Percentiles rank a stretch among this genome's conserved stretches.
phyloP scores from a whole-genome alignment of 2,888 invertebrate species.

The Thera britannica region DNA sequence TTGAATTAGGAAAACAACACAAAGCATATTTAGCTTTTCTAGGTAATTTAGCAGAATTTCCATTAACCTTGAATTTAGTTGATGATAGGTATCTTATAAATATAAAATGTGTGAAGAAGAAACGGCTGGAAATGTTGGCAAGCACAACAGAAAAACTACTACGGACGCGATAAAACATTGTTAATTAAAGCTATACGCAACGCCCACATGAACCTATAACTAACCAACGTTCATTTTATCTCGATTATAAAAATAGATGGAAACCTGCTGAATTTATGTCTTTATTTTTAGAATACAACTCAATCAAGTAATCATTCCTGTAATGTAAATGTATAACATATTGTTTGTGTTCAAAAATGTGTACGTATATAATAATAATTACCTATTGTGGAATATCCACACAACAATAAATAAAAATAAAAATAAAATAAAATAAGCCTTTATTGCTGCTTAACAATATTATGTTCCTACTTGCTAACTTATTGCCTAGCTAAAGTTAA shows the following conservation, averaged over 20 bases:
- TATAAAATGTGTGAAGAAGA: conserved; percentile 6
- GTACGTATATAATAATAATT: no score
- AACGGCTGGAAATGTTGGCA: conserved; percentile 3
- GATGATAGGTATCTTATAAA: conserved; percentile 41
- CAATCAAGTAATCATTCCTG: no score
- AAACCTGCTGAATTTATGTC: not conserved
- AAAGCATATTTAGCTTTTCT: conserved; percentile 38
- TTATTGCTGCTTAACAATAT: no score
- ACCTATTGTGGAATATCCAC: no score
- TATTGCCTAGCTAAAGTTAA: no score
- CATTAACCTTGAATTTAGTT: conserved; percentile 46
- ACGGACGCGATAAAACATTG: not conserved
- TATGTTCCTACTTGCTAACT: no score
- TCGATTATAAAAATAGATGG: not conserved
- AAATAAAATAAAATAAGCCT: no score
- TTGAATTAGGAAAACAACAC: conserved; percentile 44
- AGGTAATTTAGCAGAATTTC: conserved; percentile 41
- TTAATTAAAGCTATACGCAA: not conserved
- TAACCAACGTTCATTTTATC: not conserved
- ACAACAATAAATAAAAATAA: no score
- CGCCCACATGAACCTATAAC: not conserved
- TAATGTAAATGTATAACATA: no score
- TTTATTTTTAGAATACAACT: not conserved
- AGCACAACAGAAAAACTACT: not conserved
- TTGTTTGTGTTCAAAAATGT: no score